Evolutionary conservation across 1,140 invertebrate species (phyloP), one percentile per base, ranked within the genome.

Genomic region (Musca vetustissima): DNA sequence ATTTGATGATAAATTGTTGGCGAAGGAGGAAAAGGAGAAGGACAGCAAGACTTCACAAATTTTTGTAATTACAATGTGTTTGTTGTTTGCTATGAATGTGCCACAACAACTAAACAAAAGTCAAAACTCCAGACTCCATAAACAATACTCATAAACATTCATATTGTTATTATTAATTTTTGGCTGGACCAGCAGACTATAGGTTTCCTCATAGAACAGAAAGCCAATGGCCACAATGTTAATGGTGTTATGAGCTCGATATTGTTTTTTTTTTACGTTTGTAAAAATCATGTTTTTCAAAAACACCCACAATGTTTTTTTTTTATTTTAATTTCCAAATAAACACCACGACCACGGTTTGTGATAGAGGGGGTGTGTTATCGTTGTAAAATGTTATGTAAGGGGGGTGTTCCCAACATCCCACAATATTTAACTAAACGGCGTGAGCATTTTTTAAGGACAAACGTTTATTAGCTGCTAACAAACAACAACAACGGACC

Each of bases 401-500:
- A 24, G 28, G 15, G n/a, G 28, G 28, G n/a, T 22, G 19, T 57
- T n/a, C 22, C 9, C 1, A 43, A 43, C 3, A 3, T 4, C 11
- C 1, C 6, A 43, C 36, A 43, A 15, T 28, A n/a, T 57, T 57
- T 57, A 28, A 28, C 28, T 14, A 28, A 14, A 11, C 19, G 57
- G 57, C 57, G 57, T 61, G 57, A 61, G 28, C 36, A 32, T 61
- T 61, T 4, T 43, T 61, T 8, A 19, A 7, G 57, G 57, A 28
- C 36, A 32, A 17, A 8, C n/a, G 59, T 24, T 65, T 65, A 65
- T 65, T 65, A 65, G 43, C 64, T 72, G 74, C 64, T 76, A 78
- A 78, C 76, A 78, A 75, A 78, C 76, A 78, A 43, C 36, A 43
- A 43, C 36, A 43, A 43, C 7, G 11, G 28, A 57, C n/a, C 1